Base-by-base conservation (phyloP, 2,888 invertebrate species). In the Zeuzera pyrina region DNA sequence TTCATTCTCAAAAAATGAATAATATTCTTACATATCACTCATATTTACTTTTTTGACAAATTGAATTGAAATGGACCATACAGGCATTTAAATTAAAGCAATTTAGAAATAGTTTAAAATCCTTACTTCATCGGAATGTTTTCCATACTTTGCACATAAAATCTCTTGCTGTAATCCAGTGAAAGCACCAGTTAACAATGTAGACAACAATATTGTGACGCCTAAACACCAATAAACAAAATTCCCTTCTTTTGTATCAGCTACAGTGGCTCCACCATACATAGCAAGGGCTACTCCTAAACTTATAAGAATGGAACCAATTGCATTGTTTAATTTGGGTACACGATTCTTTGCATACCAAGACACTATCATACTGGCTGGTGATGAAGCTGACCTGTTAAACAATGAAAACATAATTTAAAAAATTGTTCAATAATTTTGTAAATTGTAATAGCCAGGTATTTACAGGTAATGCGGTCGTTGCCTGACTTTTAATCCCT, bases 81-180 rank as follows among this genome's bases (percentile, higher is more conserved):
- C n/a, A n/a, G n/a, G n/a, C n/a, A n/a, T 19, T 19, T 25, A 11
- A 25, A 10, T 25, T 7, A 25, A 25, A 12, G 32, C 8, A 12
- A 8, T 12, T 11, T 25, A 2, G 11, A 11, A 19, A 23, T 23
- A 23, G 10, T 1, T n/a, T 4, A 23, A 10, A n/a, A 30, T 14
- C 30, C 25, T 31, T 41, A 74, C 83, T 73, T 83, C 83, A 49
- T 76, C 59, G 1, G 81, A 70, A 45, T 79, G 68, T 45, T 78
- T 81, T n/a, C 81, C 83, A 57, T 76, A 76, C 38, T 67, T 68
- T 0, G 57, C 48, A 57, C 66, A 83, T 36, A 83, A 36, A n/a
- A 57, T 52, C 42, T 83, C 81, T 39, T 83, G 83, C 35, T 79
- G 79, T 1, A 81, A 39, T 1, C 83, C 83, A 16, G 79, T 78